Conservation (phyloP, 2,797 vertebrate genomes). For the Tympanoctomys barrerae region DNA sequence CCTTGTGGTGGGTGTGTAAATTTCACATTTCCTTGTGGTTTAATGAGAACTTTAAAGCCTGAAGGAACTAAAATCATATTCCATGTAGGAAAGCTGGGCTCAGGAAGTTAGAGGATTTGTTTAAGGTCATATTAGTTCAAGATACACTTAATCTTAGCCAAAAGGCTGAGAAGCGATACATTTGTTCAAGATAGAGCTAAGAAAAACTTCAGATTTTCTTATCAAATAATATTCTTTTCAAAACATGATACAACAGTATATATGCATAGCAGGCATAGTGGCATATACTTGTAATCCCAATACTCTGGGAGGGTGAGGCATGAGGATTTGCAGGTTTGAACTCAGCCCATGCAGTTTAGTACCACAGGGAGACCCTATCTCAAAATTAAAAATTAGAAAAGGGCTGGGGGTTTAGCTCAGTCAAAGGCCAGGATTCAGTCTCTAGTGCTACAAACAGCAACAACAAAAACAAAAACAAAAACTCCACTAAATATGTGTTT, state of each 20-base stretch:
- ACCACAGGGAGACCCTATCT: not conserved
- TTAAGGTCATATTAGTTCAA: not conserved
- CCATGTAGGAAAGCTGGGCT: slow-evolving; percentile 15
- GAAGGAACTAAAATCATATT: not conserved
- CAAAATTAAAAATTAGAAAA: not conserved
- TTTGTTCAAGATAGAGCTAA: not conserved
- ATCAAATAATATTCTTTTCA: not conserved
- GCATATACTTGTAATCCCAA: not conserved
- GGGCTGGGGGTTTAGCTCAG: not conserved
- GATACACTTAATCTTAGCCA: not conserved
- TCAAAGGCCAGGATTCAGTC: not conserved
- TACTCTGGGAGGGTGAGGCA: not conserved
- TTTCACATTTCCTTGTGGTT: slow-evolving; percentile 45
- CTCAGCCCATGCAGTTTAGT: not conserved
- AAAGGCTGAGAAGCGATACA: no score
- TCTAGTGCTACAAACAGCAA: not conserved
- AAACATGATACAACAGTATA: not conserved
- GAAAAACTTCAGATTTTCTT: slow-evolving; percentile 1
- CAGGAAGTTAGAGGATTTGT: slow-evolving; percentile 40
- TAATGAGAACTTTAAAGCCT: slow-evolving; percentile 10
- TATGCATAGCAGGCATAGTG: not conserved
- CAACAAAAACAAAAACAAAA: not conserved
- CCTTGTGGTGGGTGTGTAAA: slow-evolving; percentile 62
- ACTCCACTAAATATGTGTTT: not conserved
- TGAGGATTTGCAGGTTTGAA: not conserved